Evolutionary conservation across 2,888 invertebrate genomes (phyloP), one percentile per base, ranked within the genome.

Genomic region (Synergus gifuensis): DNA sequence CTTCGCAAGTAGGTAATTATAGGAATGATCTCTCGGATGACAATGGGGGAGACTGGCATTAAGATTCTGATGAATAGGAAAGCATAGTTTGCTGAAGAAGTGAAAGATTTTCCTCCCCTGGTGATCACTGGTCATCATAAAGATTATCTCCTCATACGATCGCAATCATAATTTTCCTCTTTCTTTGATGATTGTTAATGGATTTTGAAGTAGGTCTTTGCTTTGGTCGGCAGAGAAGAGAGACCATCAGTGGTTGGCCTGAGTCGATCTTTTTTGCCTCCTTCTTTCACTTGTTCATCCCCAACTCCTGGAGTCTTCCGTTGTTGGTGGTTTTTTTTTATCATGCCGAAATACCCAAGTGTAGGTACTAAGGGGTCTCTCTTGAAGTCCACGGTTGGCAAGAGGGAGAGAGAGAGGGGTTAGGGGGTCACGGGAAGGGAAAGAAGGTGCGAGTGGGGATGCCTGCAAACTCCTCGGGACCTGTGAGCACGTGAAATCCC

Each of bases 181-280:
- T 83, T 78, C 76, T 42, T 36, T 79, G 66, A 77, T 73, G 77
- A 78, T 89, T 86, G 88, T 88, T 89, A 88, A 89, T 88, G 88
- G 87, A 82, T 81, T 79, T 79, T 83, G 81, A 90, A 90, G 90
- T 90, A 90, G 90, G 90, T 89, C 90, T 89, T 79, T 82, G 81
- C 85, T 85, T 82, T 85, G 83, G 81, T 82, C 81, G 79, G 83
- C 83, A 79, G 81, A 83, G 80, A 79, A 80, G 73, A 63, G 46
- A 79, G 80, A 81, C 83, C 80, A 81, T 80, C 81, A 81, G 81
- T 67, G 62, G 76, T 77, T 82, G 81, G 76, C 83, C 80, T 82
- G 80, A 79, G 77, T 78, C 77, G 77, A 63, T 78, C 18, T 60
- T 78, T 63, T 76, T 81, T 79, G 12, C 76, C 58, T 81, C 76